phyloP scores from a whole-genome alignment of 2,113 vertebrate species.

The Tretioscincus oriximinensis region DNA sequence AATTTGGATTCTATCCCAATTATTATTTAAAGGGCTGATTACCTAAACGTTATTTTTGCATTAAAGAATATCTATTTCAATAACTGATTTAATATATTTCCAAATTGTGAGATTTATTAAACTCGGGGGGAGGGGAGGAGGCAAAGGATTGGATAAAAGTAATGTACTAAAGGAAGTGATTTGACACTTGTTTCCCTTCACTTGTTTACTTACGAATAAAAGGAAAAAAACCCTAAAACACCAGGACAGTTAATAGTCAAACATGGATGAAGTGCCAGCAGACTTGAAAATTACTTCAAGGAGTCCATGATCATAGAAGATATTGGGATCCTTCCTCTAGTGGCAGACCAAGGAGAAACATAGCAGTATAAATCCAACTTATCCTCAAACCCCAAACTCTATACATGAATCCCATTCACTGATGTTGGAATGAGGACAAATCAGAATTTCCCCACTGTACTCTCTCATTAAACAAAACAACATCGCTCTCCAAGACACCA shows the following conservation, averaged over 20 bases:
- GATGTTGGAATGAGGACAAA: background rate
- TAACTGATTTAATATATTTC: background rate
- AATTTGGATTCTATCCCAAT: background rate
- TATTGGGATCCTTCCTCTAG: background rate
- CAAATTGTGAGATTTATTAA: no score
- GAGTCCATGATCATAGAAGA: background rate
- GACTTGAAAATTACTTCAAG: no score
- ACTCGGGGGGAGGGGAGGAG: no score
- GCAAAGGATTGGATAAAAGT: no score
- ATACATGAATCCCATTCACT: background rate
- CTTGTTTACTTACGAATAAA: no score
- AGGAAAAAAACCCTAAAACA: no score
- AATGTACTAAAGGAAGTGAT: no score
- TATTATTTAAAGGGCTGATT: background rate
- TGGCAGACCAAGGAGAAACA: background rate
- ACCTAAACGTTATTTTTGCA: background rate
- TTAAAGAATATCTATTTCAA: constrained; percentile 9
- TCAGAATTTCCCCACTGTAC: background rate
- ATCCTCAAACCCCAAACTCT: background rate
- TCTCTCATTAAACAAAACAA: background rate
- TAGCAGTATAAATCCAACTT: background rate
- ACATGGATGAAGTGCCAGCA: no score
- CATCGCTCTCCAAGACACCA: background rate
- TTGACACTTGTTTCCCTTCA: no score
- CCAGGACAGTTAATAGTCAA: no score